Base-by-base conservation (phyloP, 2,113 vertebrate genomes). In the Sorex fumeus region DNA sequence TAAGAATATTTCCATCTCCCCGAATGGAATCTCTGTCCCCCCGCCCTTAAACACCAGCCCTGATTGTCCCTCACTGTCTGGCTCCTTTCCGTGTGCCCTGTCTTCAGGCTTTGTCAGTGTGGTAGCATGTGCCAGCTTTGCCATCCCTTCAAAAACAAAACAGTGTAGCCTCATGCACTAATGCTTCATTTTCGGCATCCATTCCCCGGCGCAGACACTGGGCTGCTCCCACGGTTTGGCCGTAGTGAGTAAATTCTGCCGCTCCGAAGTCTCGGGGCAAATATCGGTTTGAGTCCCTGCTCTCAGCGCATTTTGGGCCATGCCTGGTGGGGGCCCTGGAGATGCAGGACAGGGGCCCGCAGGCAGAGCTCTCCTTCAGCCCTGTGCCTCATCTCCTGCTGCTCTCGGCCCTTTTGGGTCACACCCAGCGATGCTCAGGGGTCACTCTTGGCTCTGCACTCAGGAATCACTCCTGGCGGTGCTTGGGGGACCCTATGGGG, bases 111-210 rank as follows among this genome's bases (percentile, higher is more conserved):
- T 78, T 66, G 79, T 62, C 30, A 27, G 0, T 27, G 27, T 19
- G 45, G 12, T 64, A 27, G 53, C 66, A 13, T 47, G n/a, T 40
- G 66, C 30, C 67, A 86, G 53, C n/a, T 7, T 79, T 64, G 78
- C 82, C 70, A 50, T 83, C 8, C 74, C 79, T 91, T 70, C 62
- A 34, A 79, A 79, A 66, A 30, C n/a, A 79, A 71, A 36, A 12
- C 19, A 21, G n/a, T n/a, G n/a, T n/a, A n/a, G 64, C 75, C 6
- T 50, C 78, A 36, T 36, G 36, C 36, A 74, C 62, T 47, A 91
- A 71, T 18, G 30, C 15, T 30, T 30, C 60, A 36, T 19, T 36
- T 78, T 78, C 11, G 2, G 69, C 25, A 40, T 88, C 45, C 64
- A 70, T 40, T 40, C 62, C 25, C n/a, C 27, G 69, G 34, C 25